Evolutionary conservation across 1,140 invertebrate genomes (phyloP).

Genomic region (Cotesia typhae): DNA sequence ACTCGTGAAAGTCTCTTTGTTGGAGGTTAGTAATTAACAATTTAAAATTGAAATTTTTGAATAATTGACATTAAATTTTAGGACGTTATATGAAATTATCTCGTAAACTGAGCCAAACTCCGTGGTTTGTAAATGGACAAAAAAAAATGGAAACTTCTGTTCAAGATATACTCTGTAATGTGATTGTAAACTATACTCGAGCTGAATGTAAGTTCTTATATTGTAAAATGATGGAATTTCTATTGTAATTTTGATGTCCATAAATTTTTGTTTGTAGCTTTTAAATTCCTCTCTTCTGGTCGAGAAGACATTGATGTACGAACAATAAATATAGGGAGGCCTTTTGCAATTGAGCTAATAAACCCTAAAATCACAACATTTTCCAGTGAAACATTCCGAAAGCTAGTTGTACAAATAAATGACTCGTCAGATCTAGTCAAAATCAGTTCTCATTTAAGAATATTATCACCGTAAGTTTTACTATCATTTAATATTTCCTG

Average conservation of each 20-base stretch:
- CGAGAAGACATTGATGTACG: slow-evolving; percentile 95
- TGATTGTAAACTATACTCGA: slow-evolving; percentile 67
- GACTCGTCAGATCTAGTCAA: slow-evolving; percentile 68
- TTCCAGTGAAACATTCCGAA: slow-evolving; percentile 63
- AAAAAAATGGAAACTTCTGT: slow-evolving; percentile 86
- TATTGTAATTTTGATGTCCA: background rate
- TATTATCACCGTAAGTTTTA: slow-evolving; percentile 69
- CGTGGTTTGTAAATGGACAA: slow-evolving; percentile 89
- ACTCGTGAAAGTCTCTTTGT: slow-evolving; percentile 69
- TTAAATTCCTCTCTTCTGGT: slow-evolving; percentile 87
- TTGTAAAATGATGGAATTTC: background rate
- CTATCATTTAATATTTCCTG: slow-evolving; percentile 25
- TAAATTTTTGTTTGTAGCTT: slow-evolving; percentile 51
- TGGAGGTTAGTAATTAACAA: slow-evolving; percentile 63
- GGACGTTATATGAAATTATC: slow-evolving; percentile 90
- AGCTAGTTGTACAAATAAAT: slow-evolving; percentile 73
- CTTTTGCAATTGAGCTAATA: slow-evolving; percentile 85
- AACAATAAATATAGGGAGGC: slow-evolving; percentile 85
- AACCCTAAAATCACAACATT: slow-evolving; percentile 73
- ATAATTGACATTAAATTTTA: slow-evolving; percentile 50
- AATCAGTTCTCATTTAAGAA: slow-evolving; percentile 71
- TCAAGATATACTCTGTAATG: slow-evolving; percentile 85
- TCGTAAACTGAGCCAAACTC: slow-evolving; percentile 88
- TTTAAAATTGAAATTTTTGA: slow-evolving; percentile 29
- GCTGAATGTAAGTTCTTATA: slow-evolving; percentile 62